Conservation (phyloP, 2,888 invertebrate genomes). For the Anthrax anthrax region DNA sequence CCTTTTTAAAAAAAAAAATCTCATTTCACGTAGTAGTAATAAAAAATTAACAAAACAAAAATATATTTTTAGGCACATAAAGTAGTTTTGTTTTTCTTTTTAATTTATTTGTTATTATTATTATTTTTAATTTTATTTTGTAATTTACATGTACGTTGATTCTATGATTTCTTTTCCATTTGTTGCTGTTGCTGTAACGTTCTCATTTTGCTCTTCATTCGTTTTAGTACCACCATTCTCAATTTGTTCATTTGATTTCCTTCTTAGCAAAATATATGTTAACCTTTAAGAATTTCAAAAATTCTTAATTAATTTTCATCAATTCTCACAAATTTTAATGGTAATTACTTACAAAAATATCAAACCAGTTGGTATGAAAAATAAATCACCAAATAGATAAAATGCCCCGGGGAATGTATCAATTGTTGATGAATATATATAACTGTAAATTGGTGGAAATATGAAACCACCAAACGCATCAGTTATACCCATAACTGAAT, state of each 20-base stretch:
- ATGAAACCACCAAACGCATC: constrained; percentile 30
- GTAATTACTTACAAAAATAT: constrained; percentile 22
- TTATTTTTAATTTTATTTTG: too few relatives aligned
- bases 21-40: too few relatives aligned
- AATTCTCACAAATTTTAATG: too few relatives aligned
- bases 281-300: neutral
- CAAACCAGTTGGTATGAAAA: constrained; percentile 28
- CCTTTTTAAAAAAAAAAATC: too few relatives aligned
- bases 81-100: too few relatives aligned
- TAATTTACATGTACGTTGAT: neutral
- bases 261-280: neutral
- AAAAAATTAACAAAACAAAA: too few relatives aligned
- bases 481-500: constrained; percentile 28
- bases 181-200: neutral
- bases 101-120: too few relatives aligned
- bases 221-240: neutral
- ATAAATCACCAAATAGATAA: constrained; percentile 30
- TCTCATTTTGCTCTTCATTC: neutral
- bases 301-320: too few relatives aligned
- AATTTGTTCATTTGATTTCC: neutral
- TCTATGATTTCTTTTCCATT: neutral
- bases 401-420: constrained; percentile 31
- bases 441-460: constrained; percentile 29
- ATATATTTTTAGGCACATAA: too few relatives aligned
- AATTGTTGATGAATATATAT: constrained; percentile 24